phyloP scores from a whole-genome alignment of 2,797 vertebrate species.

The Siniperca undulata region DNA sequence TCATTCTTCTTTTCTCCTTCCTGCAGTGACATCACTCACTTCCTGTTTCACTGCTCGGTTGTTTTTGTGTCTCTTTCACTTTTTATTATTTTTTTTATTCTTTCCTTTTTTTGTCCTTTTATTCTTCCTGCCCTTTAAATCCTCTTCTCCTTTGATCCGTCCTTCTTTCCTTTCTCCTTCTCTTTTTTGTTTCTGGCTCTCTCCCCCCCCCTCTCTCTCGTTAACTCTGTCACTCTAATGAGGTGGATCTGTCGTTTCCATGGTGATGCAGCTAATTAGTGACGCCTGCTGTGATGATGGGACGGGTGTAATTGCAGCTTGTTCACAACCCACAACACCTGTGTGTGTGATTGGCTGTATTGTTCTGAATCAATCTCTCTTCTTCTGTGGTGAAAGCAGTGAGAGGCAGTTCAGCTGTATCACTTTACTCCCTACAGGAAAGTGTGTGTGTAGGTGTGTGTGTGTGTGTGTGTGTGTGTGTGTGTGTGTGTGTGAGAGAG shows the following conservation, averaged over 20 bases:
- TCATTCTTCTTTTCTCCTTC: constrained; percentile 40
- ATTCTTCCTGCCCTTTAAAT: not conserved
- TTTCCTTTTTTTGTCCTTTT: not conserved
- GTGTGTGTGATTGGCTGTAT: constrained; percentile 37
- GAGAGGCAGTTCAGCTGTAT: not conserved
- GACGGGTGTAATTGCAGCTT: constrained; percentile 27
- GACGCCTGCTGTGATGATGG: constrained; percentile 44
- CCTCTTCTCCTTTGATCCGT: not conserved
- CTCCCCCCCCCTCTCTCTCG: not conserved
- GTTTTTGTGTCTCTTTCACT: not conserved
- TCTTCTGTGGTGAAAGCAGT: constrained; percentile 24
- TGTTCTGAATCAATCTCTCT: constrained; percentile 39
- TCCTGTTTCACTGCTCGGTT: constrained; percentile 3
- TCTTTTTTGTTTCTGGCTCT: not conserved
- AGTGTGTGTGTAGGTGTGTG: not conserved
- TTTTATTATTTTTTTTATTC: no score
- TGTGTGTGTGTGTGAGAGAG: constrained; percentile 20
- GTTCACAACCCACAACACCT: constrained; percentile 35
- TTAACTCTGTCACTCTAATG: constrained; percentile 29
- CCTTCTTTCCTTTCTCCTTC: not conserved
- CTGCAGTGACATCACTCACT: not conserved
- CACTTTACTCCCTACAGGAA: not conserved
- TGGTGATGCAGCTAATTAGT: constrained; percentile 55
- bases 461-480: constrained; percentile 1
- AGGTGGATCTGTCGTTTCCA: constrained; percentile 39